These are phyloP conservation scores for Penaeus indicus DNA, from an alignment of 1,140 invertebrate species.

Conservation along the genomic window DNA sequence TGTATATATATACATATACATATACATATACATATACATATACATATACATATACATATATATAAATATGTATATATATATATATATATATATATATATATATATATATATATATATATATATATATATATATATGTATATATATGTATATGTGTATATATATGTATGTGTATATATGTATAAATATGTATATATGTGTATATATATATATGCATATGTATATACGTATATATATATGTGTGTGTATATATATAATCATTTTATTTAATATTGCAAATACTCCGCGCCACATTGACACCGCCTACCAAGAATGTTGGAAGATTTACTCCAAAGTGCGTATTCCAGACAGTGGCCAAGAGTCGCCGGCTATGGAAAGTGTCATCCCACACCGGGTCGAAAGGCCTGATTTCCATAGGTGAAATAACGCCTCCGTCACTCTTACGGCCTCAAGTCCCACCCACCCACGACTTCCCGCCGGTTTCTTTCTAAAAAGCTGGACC, in stretches of 20 bases:
- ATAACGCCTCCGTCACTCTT: background rate
- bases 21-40: too few species aligned
- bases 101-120: background rate
- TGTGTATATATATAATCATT: background rate
- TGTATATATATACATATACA: too few species aligned
- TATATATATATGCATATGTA: background rate
- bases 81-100: background rate
- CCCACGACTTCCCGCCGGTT: background rate
- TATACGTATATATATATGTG: conserved; percentile 11
- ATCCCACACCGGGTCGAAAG: too few species aligned
- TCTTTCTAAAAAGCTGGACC: background rate
- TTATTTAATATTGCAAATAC: background rate
- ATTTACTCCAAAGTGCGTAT: too few species aligned
- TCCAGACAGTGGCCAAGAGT: too few species aligned
- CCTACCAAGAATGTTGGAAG: too few species aligned
- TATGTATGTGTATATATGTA: background rate
- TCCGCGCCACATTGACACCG: background rate
- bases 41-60: too few species aligned
- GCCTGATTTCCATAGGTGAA: background rate
- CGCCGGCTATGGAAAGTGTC: too few species aligned
- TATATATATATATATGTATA: background rate
- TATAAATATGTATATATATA: too few species aligned
- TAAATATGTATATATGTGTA: background rate
- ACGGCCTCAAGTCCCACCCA: background rate
- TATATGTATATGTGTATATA: background rate